Evolutionary conservation across 2,888 invertebrate genomes (phyloP), one percentile per base, ranked within the genome.

Genomic region (Drosophila prostipennis): DNA sequence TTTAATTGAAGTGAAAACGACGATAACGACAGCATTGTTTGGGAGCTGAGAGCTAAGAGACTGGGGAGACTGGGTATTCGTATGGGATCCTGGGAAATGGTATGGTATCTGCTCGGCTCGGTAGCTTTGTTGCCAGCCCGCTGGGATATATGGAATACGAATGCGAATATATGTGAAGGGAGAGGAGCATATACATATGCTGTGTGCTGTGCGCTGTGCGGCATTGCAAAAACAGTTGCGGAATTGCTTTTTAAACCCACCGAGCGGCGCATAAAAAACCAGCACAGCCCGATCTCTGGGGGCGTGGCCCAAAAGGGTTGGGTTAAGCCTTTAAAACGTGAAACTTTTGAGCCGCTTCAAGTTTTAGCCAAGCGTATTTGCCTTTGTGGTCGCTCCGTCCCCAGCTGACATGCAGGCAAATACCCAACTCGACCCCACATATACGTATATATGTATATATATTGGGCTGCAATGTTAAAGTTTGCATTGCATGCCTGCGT

Each of bases 1-100:
- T 90, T 89, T 89, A 89, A 90, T 89, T 90, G 89, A 89, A 89
- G 89, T 86, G 90, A 87, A 90, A 89, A 89, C 89, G 89, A 89
- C 83, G 83, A 83, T 86, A 87, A 85, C 87, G 86, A 89, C 89
- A 85, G 89, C 80, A 87, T 88, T 85, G 87, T 86, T 81, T 80
- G 79, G 77, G 73, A 6, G 29, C 77, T 40, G 67, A 43, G 37
- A 67, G 29, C 26, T 43, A n/a, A 3, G 5, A 43, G 6, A 19
- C 19, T 19, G 19, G 40, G 58, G 43, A 23, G 32, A 42, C 39
- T 79, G 69, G 68, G 68, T 23, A 52, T 42, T 37, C 52, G 53
- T 19, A 26, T 26, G 56, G 52, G 56, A 58, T 32, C 48, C 48
- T 39, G 39, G 57, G 55, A 39, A 57, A 48, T 48, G 34, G 37